phyloP scores from a whole-genome alignment of 2,888 invertebrate genomes.

The Formica aserva region DNA sequence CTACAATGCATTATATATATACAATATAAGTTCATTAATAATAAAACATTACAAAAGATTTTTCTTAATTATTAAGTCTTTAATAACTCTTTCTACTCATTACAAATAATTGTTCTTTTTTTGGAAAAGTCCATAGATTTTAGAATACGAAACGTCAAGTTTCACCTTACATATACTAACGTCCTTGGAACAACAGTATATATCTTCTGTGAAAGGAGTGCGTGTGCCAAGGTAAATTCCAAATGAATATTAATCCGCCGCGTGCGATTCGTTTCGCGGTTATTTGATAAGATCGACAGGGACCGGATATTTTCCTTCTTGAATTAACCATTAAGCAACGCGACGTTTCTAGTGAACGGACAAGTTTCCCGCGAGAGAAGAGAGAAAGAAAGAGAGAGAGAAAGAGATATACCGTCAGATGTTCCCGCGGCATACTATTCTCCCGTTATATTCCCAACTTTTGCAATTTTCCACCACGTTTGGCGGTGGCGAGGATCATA shows the following conservation, averaged over 20 bases:
- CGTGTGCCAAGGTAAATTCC: not conserved
- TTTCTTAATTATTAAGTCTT: not conserved
- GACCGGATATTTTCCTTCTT: constrained; percentile 21
- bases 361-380: not conserved
- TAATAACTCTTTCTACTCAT: not conserved
- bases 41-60: not conserved
- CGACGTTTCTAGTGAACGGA: not conserved
- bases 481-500: not conserved
- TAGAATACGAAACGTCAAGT: not conserved
- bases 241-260: constrained; percentile 3
- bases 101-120: not conserved
- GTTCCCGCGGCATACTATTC: not conserved
- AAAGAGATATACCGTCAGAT: not conserved
- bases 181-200: not conserved
- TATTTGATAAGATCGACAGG: constrained; percentile 30
- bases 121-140: not conserved
- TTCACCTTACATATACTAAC: not conserved
- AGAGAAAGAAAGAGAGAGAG: not conserved
- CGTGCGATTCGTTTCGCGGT: not conserved
- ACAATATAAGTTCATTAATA: not conserved
- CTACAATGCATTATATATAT: not conserved
- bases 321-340: constrained; percentile 32
- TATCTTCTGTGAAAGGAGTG: constrained; percentile 7
- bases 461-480: constrained; percentile 21
- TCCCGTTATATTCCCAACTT: constrained; percentile 17